Base-by-base conservation (phyloP, 64 coral and sea anemone species). In the Actinia tenebrosa region DNA sequence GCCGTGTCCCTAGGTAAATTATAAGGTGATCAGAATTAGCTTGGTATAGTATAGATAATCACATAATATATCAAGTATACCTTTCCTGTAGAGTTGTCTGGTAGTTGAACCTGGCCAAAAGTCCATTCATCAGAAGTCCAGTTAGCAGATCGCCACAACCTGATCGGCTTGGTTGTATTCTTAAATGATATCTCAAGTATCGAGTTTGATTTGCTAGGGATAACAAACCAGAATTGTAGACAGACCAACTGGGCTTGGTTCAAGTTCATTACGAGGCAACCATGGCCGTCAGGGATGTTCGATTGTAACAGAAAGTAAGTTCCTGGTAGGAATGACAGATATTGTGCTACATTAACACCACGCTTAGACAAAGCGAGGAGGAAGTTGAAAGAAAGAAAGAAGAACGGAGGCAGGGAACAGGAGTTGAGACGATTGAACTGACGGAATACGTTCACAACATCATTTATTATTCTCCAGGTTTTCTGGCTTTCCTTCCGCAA, bases 21-120 rank as follows among this genome's bases (percentile, higher is more conserved):
- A 37, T 37, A 66, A 66, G 18, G 63, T 6, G 3, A n/a, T 66
- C 63, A 66, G 19, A 22, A 20, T 37, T 37, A 37, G 30, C 30
- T 37, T 37, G 30, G 30, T 37, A 37, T 37, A 37, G 30, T 37
- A 37, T 5, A 2, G 60, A 63, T 71, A 30, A 20, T 7, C 26
- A 30, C 26, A 71, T 19, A 0, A 20, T 71, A 30, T n/a, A 0
- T 71, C 26, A 3, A 9, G 23, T 30, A 13, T 42, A 37, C 30
- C 44, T 80, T 80, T 53, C 45, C 79, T 80, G 17, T 80, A 7
- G 47, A 80, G 22, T 53, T 80, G 3, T 23, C 16, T 2, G 79
- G 79, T 80, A 80, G 45, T 80, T 80, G 45, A 45, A 80, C 79
- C 16, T 80, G 79, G 5, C 79, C 79, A 22, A 80, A 80, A 3